phyloP scores from a whole-genome alignment of 2,888 invertebrate species.

The Oxytorus armatus region DNA sequence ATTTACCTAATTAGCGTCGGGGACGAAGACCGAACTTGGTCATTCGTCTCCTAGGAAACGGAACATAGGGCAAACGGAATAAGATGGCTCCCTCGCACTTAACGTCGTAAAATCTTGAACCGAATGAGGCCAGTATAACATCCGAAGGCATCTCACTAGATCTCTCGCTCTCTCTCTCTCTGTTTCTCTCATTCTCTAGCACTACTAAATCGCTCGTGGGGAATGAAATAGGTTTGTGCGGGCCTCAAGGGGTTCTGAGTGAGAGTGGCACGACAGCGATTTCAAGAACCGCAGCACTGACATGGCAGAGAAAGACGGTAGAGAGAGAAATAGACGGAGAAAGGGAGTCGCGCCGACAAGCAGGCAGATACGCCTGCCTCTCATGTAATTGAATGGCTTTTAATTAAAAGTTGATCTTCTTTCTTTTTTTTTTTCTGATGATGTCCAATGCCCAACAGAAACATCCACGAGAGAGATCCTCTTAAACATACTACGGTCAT shows the following conservation, averaged over 20 bases:
- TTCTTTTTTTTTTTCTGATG: conserved; percentile 63
- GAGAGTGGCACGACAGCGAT: conserved; percentile 61
- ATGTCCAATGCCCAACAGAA: conserved; percentile 26
- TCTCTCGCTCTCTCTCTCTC: conserved; percentile 18
- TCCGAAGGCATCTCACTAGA: neutral
- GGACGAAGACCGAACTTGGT: conserved; percentile 53
- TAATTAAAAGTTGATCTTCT: conserved; percentile 78
- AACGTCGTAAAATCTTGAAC: conserved; percentile 73
- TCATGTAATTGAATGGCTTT: conserved; percentile 77
- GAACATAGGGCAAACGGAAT: conserved; percentile 40
- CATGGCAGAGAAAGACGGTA: conserved; percentile 11
- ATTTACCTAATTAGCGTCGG: conserved; percentile 77
- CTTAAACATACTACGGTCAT: conserved; percentile 23
- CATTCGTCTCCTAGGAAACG: conserved; percentile 63
- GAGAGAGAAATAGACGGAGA: conserved; percentile 53
- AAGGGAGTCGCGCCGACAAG: conserved; percentile 65
- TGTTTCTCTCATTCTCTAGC: conserved; percentile 17
- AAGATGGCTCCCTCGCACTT: conserved; percentile 62
- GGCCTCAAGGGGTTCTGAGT: conserved; percentile 41
- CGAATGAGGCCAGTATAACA: conserved; percentile 62
- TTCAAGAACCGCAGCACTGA: conserved; percentile 47
- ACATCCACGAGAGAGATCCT: conserved; percentile 32
- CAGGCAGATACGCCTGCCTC: conserved; percentile 61
- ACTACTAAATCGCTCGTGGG: conserved; percentile 64
- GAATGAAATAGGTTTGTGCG: conserved; percentile 73